phyloP scores from a whole-genome alignment of 2,113 vertebrate genomes.

The Microcebus griseorufus region DNA sequence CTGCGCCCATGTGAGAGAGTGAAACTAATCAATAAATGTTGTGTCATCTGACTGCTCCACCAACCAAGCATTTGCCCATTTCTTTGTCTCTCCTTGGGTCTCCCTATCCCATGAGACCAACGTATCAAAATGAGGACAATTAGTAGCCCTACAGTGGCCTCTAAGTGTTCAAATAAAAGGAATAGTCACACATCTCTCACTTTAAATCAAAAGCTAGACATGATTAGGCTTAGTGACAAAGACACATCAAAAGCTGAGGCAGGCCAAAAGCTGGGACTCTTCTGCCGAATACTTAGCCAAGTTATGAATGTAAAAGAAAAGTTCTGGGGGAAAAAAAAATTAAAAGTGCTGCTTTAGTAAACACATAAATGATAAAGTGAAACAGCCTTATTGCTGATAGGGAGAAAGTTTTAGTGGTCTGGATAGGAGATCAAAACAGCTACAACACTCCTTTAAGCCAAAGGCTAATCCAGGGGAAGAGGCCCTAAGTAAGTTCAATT shows the following conservation, averaged over 20 bases:
- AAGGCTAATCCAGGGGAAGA: neutral
- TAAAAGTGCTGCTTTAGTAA: neutral
- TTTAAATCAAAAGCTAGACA: neutral
- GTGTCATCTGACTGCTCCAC: neutral
- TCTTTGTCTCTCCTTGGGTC: neutral
- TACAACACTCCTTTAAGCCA: neutral
- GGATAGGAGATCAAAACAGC: neutral
- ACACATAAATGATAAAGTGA: neutral
- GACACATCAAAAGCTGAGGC: neutral
- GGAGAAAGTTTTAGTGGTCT: neutral
- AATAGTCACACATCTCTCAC: neutral
- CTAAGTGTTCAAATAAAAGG: too few species aligned
- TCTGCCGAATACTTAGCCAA: neutral
- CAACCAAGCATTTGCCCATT: neutral
- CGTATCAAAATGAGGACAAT: too few species aligned
- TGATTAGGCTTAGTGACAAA: neutral
- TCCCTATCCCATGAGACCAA: neutral
- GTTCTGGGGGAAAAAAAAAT: neutral
- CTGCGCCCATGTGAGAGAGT: neutral
- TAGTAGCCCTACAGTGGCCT: too few species aligned
- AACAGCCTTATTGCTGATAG: neutral
- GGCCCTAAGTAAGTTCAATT: neutral
- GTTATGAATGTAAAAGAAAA: neutral
- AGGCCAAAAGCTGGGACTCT: neutral
- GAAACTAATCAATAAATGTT: neutral